These are phyloP conservation scores for Clarias batrachus DNA, from an alignment of 2,113 vertebrate species.

Conservation along the genomic window DNA sequence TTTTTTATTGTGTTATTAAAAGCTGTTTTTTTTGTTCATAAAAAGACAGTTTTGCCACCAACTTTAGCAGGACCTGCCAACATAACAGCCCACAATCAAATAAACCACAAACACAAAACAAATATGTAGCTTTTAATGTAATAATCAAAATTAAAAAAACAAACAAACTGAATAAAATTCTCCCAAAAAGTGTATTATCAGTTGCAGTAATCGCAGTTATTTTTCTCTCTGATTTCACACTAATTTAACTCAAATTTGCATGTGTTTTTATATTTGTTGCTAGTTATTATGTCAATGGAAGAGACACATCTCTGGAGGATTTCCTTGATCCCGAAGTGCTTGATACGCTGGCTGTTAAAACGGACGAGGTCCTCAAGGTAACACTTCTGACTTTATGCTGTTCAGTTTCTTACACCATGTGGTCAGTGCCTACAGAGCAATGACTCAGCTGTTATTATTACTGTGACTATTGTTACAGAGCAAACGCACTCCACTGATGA, in stretches of 20 bases:
- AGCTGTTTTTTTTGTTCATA: too few relatives aligned
- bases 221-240: not conserved
- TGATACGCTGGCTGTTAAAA: slow-evolving; percentile 76
- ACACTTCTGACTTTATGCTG: not conserved
- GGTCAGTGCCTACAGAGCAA: not conserved
- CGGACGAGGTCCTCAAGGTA: slow-evolving; percentile 79
- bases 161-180: too few relatives aligned
- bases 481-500: not conserved
- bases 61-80: too few relatives aligned
- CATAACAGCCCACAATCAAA: too few relatives aligned
- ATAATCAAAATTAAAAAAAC: too few relatives aligned
- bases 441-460: not conserved
- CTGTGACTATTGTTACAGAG: not conserved
- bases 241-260: not conserved
- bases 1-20: not conserved
- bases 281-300: slow-evolving; percentile 92
- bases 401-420: not conserved
- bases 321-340: slow-evolving; percentile 86
- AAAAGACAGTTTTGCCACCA: not conserved
- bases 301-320: slow-evolving; percentile 80
- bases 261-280: slow-evolving; percentile 29
- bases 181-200: too few relatives aligned
- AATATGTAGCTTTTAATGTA: too few relatives aligned
- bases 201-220: too few relatives aligned
- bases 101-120: too few relatives aligned